These are phyloP conservation scores for Lepilemur septentrionalis DNA, from an alignment of 2,797 vertebrate genomes.

Conservation along the genomic window DNA sequence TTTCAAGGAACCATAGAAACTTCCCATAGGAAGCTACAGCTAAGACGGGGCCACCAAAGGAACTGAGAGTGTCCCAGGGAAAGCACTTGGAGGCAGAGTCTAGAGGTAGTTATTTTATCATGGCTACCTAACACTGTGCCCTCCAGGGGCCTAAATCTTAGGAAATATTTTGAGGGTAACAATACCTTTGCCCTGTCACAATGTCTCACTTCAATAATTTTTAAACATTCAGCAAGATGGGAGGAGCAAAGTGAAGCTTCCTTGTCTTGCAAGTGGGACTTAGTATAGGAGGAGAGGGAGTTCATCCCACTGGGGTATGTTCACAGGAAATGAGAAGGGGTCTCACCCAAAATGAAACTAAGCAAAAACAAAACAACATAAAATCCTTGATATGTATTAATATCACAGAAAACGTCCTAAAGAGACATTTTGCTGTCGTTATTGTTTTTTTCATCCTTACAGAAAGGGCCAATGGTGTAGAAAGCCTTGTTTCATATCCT, in stretches of 20 bases:
- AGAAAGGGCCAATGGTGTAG: background rate
- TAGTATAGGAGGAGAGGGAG: background rate
- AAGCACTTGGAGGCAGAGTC: background rate
- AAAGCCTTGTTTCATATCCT: background rate
- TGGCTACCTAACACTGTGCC: too few relatives aligned
- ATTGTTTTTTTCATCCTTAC: background rate
- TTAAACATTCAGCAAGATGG: background rate
- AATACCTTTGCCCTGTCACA: background rate
- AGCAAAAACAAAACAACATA: background rate
- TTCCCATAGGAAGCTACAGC: background rate
- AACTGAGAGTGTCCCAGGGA: background rate
- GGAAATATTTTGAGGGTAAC: background rate
- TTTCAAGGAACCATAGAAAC: background rate
- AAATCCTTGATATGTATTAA: background rate
- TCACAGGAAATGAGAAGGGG: too few relatives aligned
- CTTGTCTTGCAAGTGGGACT: background rate
- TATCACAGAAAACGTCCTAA: background rate
- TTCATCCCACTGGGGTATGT: background rate
- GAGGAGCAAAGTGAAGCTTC: background rate
- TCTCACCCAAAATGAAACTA: background rate
- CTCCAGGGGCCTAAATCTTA: background rate
- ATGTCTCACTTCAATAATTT: background rate
- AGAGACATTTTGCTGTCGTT: background rate
- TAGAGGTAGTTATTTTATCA: background rate
- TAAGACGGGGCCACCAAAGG: background rate